Conservation (phyloP, 2,797 vertebrate genomes). For the Sebastes cheni region DNA sequence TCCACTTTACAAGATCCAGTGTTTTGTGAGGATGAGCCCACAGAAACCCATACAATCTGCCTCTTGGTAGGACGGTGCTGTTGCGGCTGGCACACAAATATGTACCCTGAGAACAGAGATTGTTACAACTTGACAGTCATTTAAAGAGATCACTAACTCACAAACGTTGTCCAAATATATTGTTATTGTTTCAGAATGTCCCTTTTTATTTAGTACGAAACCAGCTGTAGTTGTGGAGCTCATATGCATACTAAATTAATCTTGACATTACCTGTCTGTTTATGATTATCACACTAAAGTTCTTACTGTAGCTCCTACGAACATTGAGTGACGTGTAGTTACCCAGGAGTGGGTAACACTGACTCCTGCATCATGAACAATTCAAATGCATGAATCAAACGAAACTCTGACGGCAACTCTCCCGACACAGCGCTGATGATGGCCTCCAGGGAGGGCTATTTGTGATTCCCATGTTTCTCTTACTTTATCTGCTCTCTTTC, state of each 20-base stretch:
- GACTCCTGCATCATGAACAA: slow-evolving; percentile 14
- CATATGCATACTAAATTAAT: background rate
- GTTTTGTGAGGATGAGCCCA: background rate
- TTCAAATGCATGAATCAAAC: slow-evolving; percentile 28
- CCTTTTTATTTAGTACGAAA: background rate
- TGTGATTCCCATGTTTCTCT: slow-evolving; percentile 23
- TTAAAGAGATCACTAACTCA: background rate
- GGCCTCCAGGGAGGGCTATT: slow-evolving; percentile 32
- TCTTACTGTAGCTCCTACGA: background rate
- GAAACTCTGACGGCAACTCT: slow-evolving; percentile 8
- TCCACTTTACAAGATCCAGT: background rate
- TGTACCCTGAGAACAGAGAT: background rate
- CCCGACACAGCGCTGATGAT: background rate
- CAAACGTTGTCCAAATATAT: background rate
- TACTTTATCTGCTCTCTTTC: slow-evolving; percentile 10
- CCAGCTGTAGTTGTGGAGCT: background rate
- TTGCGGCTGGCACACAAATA: background rate
- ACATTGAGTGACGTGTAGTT: slow-evolving; percentile 12
- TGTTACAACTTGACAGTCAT: background rate
- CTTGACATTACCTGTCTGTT: background rate
- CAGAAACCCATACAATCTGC: background rate
- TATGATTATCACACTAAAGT: background rate
- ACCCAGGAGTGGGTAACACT: background rate
- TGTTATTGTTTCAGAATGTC: background rate
- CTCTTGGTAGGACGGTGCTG: too few relatives aligned